Evolutionary conservation across 2,797 vertebrate species (phyloP), one percentile per base, ranked within the genome.

Genomic region (Streptopelia turtur): DNA sequence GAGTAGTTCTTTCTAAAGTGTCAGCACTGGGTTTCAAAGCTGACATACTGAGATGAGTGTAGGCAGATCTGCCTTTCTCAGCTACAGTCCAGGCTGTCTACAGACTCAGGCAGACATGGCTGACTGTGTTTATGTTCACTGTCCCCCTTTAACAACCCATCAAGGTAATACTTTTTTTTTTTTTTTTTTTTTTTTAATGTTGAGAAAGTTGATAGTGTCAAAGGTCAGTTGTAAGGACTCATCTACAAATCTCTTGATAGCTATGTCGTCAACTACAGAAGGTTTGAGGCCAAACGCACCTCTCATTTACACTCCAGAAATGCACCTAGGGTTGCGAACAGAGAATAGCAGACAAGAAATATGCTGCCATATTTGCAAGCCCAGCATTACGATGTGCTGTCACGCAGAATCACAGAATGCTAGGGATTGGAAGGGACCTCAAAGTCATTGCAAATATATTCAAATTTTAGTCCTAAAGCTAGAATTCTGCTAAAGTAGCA

Each of bases 11-110:
- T 91, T 88, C 83, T 90, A 65, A 90, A 88, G 66, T 70, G 89
- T 90, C 94, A 95, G 90, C 77, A 71, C 50, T 88, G 66, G 85
- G 85, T 65, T 94, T 92, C 82, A 90, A 85, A 94, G 63, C 74
- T 90, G 91, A 91, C 33, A 24, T 59, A 41, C 27, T 23, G 75
- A 79, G 83, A 63, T 53, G 64, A 45, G 56, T 60, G 49, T 41
- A 86, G 66, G 81, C 74, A 96, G 89, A 61, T 93, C 0, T 71
- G 65, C 66, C 49, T 76, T 84, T 88, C 80, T 68, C 70, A 87
- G 66, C 72, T 82, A 49, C 35, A 47, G 77, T 64, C 75, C 64
- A 89, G 93, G 47, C 70, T 90, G 69, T 53, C 87, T 89, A 49
- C 53, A 91, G 85, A 72, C 69, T 88, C 74, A 82, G 72, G 66